A percentile compares a stretch with the other conserved stretches of the same genome.
These are phyloP conservation scores for Popillia japonica DNA, from an alignment of 1,140 invertebrate genomes.

Conservation along the genomic window DNA sequence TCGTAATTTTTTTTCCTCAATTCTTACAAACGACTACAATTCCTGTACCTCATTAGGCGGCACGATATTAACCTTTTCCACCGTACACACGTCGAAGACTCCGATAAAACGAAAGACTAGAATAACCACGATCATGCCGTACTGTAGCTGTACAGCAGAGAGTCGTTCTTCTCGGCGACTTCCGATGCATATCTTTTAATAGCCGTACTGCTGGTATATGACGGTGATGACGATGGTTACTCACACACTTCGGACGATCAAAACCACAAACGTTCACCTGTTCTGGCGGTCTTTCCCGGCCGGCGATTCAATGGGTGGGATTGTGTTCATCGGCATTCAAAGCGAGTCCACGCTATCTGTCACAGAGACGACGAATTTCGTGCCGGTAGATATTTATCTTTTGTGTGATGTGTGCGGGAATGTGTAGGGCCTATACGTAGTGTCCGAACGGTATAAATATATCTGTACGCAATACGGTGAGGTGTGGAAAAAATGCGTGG, in stretches of 20 bases:
- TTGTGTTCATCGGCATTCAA: constrained; percentile 5
- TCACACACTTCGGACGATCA: background rate
- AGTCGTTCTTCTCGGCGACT: background rate
- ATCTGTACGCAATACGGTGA: too few relatives aligned
- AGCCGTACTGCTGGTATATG: background rate
- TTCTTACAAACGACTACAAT: too few relatives aligned
- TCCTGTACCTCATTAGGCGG: too few relatives aligned
- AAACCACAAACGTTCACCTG: constrained; percentile 1
- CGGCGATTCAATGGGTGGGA: background rate
- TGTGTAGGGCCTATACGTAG: background rate
- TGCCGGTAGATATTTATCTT: background rate
- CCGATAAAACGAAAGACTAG: too few relatives aligned
- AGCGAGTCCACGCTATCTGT: constrained; percentile 12
- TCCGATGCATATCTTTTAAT: constrained; percentile 29
- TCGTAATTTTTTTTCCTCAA: too few relatives aligned
- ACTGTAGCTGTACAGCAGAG: background rate
- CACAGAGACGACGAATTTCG: background rate
- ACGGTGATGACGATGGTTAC: constrained; percentile 8
- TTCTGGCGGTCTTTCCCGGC: background rate
- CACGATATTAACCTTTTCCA: too few relatives aligned
- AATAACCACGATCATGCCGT: background rate
- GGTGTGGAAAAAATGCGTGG: too few relatives aligned
- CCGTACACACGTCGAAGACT: too few relatives aligned
- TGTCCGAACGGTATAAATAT: too few relatives aligned
- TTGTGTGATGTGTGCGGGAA: background rate